Evolutionary conservation across 2,797 vertebrate species (phyloP).

Genomic region (Falco columbarius): DNA sequence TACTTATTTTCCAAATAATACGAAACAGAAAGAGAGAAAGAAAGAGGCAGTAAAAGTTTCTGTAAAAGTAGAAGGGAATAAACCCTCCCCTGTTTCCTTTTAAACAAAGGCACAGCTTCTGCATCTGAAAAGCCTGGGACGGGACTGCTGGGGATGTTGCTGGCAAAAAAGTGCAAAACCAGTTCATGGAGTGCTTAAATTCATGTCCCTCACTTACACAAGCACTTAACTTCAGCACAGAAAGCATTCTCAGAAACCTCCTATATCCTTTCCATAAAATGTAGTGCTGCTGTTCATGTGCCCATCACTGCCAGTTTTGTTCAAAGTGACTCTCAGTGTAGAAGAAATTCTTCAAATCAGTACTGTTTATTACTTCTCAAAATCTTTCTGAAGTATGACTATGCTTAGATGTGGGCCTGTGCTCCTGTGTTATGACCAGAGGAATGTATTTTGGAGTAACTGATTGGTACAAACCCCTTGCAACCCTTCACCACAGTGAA

Average conservation of each 20-base stretch:
- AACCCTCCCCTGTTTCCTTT: neutral
- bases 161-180: neutral
- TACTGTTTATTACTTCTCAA: neutral
- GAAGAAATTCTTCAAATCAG: neutral
- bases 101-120: neutral
- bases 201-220: neutral
- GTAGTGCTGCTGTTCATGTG: neutral
- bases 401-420: neutral
- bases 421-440: neutral
- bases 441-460: rapidly evolving
- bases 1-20: neutral
- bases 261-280: neutral
- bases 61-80: neutral
- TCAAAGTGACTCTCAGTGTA: neutral
- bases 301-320: neutral
- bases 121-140: neutral
- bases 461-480: neutral
- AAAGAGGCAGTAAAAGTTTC: neutral
- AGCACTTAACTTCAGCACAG: neutral
- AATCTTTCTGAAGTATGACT: neutral
- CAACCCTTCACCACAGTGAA: neutral
- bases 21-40: neutral
- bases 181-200: neutral
- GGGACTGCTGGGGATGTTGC: neutral
- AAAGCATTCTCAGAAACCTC: neutral